Conservation (phyloP, 2,113 vertebrate species). For the Actenoides lindsayi region DNA sequence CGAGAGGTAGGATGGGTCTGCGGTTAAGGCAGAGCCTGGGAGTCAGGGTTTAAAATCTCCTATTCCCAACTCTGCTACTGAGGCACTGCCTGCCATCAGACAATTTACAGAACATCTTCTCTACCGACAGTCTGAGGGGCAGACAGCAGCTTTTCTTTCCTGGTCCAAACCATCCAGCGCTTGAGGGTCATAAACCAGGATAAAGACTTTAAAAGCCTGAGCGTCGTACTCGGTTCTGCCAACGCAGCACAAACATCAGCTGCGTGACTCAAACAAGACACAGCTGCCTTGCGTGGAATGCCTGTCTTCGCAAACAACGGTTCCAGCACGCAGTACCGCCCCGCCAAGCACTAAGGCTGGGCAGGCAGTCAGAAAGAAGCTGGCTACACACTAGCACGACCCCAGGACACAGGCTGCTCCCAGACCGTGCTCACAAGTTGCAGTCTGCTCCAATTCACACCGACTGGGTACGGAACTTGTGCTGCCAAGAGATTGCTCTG, state of each 20-base stretch:
- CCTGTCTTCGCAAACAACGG: fast-evolving
- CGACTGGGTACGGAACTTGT: background rate
- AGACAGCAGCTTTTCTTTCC: background rate
- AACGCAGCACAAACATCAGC: background rate
- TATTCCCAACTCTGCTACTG: background rate
- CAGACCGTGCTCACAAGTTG: background rate
- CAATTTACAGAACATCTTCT: background rate
- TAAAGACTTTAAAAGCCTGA: background rate
- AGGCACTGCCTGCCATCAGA: background rate
- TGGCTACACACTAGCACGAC: background rate
- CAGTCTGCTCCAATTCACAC: background rate
- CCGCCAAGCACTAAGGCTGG: fast-evolving
- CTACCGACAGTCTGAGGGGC: background rate
- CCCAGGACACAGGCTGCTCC: background rate
- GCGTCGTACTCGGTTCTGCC: background rate
- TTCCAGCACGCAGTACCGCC: background rate
- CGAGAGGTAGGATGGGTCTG: background rate
- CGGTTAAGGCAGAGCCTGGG: background rate
- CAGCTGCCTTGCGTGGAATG: background rate
- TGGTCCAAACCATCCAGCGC: background rate
- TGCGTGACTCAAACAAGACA: background rate
- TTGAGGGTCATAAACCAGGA: background rate
- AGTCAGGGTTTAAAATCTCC: conserved; percentile 2
- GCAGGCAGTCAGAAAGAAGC: background rate
- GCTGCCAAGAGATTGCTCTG: background rate